Base-by-base conservation (phyloP, 2,113 vertebrate genomes). In the Catharus fuscescens region DNA sequence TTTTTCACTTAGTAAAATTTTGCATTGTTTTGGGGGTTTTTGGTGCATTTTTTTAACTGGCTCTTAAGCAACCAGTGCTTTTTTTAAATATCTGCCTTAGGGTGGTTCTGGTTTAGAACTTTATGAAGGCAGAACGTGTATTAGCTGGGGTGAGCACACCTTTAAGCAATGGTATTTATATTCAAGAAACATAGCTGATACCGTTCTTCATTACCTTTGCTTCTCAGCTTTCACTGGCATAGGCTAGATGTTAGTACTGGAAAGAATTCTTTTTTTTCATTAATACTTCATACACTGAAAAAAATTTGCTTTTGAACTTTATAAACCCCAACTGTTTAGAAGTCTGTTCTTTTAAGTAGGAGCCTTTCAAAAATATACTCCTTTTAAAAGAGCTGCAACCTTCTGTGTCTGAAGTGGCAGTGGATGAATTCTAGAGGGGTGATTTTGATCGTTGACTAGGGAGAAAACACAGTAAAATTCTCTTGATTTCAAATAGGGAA, bases 41-140 rank as follows among this genome's bases (percentile, higher is more conserved):
- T 10, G 11, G 7, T 72, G 25, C 45, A 2, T 57, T 73, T 84
- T 71, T 92, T 77, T 18, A 70, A 34, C 48, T 80, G 42, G 5
- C 36, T 69, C 15, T 80, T 88, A 86, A 76, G 52, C 23, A 65
- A 16, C n/a, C 23, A 59, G 70, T 69, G 24, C 4, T 26, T 50
- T 38, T 80, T 53, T 16, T 17, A 25, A 45, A 44, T 50, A 8
- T 31, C 36, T 86, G 42, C 44, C 34, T 56, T 91, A n/a, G 66
- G 25, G 28, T 86, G 47, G 24, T 69, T 95, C 69, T 88, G 36
- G 40, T 53, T 92, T 60, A 88, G 42, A 93, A 92, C 64, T 88
- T 93, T 74, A 17, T 80, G 70, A 47, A 90, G 84, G 45, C 72
- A 74, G 52, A 36, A 20, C 4, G 1, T 74, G 15, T 71, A 31